Conservation (phyloP, 2,113 vertebrate species). For the human region GRCh38 chr18:78262001-78262500, state of each 20-base stretch:
- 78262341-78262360: too few species aligned
- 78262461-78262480: not conserved
- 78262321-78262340: too few species aligned
- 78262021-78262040: not conserved
- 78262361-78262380: not conserved
- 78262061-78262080: not conserved
- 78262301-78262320: too few species aligned
- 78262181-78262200: not conserved
- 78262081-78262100: not conserved
- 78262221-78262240: not conserved
- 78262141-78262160: not conserved
- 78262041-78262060: not conserved
- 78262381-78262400: not conserved
- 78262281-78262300: too few species aligned
- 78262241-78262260: not conserved
- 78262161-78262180: too few species aligned
- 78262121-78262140: not conserved
- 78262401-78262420: rapidly evolving
- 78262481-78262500: too few species aligned
- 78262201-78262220: not conserved
- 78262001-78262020: not conserved
- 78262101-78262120: too few species aligned
- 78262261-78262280: too few species aligned
- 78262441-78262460: rapidly evolving
- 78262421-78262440: rapidly evolving